phyloP scores from a whole-genome alignment of 2,113 vertebrate genomes.

The Pandion haliaetus region DNA sequence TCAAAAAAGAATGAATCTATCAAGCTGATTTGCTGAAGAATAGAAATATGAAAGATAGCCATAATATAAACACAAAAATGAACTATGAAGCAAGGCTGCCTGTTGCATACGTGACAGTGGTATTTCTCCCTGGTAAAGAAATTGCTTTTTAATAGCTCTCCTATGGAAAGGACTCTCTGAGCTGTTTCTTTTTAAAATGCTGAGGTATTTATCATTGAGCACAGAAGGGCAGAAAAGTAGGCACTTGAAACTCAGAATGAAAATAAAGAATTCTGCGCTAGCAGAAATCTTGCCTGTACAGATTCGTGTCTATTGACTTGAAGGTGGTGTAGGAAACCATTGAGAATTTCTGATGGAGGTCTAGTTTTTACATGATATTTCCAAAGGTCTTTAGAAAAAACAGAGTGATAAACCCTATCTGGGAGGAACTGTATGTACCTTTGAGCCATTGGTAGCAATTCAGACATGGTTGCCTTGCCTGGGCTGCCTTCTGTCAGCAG shows the following conservation, averaged over 20 bases:
- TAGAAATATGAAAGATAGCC: constrained; percentile 7
- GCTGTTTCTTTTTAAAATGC: neutral
- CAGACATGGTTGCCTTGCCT: neutral
- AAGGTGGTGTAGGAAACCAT: neutral
- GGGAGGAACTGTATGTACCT: neutral
- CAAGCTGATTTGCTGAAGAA: constrained; percentile 17
- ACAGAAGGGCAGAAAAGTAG: neutral
- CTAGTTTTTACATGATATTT: neutral
- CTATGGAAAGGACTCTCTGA: neutral
- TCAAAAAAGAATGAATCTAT: constrained; percentile 23
- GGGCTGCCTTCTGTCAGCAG: neutral
- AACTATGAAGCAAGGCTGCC: neutral
- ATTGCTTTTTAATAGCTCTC: neutral
- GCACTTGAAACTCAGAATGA: neutral
- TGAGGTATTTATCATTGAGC: neutral
- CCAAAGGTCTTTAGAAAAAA: neutral
- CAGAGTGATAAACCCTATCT: neutral
- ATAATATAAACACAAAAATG: neutral
- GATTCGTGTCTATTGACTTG: fast-evolving
- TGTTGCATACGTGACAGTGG: neutral
- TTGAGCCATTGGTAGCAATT: neutral
- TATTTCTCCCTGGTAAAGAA: constrained; percentile 12
- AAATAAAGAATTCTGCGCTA: neutral
- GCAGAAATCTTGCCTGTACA: neutral
- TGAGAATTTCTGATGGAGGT: neutral